Conservation (phyloP, 37 sponge, comb jelly and placozoan species). For the Hormiphora californensis region DNA sequence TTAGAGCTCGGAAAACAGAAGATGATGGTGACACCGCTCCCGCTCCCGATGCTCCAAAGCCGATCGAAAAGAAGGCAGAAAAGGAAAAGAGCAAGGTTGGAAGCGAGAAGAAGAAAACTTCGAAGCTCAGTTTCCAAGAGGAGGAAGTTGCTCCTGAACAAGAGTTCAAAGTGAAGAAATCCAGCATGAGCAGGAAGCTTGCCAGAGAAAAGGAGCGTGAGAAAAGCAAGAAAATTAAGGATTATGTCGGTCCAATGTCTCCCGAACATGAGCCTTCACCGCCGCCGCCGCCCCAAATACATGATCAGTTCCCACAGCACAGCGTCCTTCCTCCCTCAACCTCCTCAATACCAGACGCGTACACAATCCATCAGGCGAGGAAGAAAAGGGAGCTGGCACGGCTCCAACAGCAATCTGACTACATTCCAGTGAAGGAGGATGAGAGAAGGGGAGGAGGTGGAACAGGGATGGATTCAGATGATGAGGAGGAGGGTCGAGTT, state of each 20-base stretch:
- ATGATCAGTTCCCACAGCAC: too few relatives aligned
- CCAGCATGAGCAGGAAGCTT: slow-evolving; percentile 29
- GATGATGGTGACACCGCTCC: not conserved
- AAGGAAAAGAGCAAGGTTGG: not conserved
- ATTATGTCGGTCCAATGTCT: too few relatives aligned
- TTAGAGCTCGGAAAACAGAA: not conserved
- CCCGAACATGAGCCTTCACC: too few relatives aligned
- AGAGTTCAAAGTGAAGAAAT: slow-evolving; percentile 20
- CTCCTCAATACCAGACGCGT: not conserved
- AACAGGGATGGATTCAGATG: not conserved
- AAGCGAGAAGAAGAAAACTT: not conserved
- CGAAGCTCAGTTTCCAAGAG: slow-evolving; percentile 10
- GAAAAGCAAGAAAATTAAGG: slow-evolving; percentile 12
- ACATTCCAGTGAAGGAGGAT: not conserved
- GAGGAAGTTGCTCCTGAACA: not conserved
- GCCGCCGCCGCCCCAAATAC: too few relatives aligned
- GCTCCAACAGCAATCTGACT: not conserved
- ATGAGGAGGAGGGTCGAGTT: not conserved
- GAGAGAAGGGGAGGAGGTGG: not conserved
- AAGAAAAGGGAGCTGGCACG: slow-evolving; percentile 17
- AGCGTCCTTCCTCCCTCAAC: too few relatives aligned
- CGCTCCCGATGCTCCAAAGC: not conserved
- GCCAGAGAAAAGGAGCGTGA: slow-evolving; percentile 6
- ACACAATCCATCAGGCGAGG: slow-evolving; percentile 8
- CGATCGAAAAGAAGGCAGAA: not conserved